phyloP scores from a whole-genome alignment of 2,113 vertebrate species.

The Cololabis saira region DNA sequence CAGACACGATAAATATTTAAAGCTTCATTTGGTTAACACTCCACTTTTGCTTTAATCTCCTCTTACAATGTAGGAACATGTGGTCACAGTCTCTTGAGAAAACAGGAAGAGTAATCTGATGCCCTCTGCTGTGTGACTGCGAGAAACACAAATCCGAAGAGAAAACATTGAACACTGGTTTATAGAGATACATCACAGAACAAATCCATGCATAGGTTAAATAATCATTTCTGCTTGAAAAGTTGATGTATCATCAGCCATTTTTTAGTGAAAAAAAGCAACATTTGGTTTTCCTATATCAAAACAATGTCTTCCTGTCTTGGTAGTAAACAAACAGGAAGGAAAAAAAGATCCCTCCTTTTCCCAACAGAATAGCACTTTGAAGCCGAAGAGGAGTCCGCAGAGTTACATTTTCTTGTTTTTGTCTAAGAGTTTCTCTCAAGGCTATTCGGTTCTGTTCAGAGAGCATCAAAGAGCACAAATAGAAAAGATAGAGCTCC shows the following conservation, averaged over 20 bases:
- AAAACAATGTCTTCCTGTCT: neutral
- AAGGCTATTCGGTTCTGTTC: constrained; percentile 19
- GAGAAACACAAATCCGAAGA: constrained; percentile 1
- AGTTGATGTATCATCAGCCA: too few relatives aligned
- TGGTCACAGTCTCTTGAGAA: neutral
- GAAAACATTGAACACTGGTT: neutral
- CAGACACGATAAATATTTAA: constrained; percentile 48
- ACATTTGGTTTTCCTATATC: neutral
- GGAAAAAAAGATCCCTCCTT: neutral
- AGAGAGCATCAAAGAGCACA: too few relatives aligned
- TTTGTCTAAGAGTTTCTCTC: neutral
- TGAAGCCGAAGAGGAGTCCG: neutral
- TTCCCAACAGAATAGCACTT: constrained; percentile 22
- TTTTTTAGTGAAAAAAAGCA: too few relatives aligned
- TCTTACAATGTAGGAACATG: constrained; percentile 22
- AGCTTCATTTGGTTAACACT: constrained; percentile 37
- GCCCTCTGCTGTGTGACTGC: constrained; percentile 56
- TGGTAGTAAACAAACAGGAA: constrained; percentile 8
- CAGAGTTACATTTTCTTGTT: too few relatives aligned
- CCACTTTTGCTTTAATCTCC: constrained; percentile 37
- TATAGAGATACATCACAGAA: too few relatives aligned
- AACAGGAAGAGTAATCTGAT: constrained; percentile 10
- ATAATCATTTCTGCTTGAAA: too few relatives aligned
- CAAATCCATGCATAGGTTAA: too few relatives aligned
- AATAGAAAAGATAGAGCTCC: neutral